phyloP scores from a whole-genome alignment of 1,140 invertebrate species.

The Drosophila erecta region DNA sequence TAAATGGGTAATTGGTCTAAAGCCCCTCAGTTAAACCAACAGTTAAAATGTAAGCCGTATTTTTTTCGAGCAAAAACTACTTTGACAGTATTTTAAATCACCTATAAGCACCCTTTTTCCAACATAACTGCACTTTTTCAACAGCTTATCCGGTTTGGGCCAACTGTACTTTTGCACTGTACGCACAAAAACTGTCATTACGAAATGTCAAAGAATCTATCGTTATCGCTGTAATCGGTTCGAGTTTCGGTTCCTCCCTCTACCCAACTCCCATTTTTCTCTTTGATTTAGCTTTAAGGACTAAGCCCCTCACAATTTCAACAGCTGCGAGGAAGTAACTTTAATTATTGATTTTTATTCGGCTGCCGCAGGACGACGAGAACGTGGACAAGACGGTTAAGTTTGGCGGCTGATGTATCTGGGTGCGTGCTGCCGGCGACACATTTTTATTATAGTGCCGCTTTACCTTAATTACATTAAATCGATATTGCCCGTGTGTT shows the following conservation, averaged over 20 bases:
- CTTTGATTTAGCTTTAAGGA: background rate
- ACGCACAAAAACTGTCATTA: background rate
- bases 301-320: conserved; percentile 6
- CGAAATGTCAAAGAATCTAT: background rate
- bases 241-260: background rate
- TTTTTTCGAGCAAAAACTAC: too few relatives aligned
- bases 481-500: conserved; percentile 39
- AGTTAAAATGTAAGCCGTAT: too few relatives aligned
- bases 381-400: conserved; percentile 5
- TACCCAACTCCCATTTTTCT: background rate
- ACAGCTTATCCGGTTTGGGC: background rate
- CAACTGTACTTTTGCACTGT: background rate
- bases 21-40: background rate
- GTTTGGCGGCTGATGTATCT: conserved; percentile 17
- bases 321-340: conserved; percentile 24
- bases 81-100: too few relatives aligned
- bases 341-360: conserved; percentile 57
- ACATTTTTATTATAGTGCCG: conserved; percentile 47
- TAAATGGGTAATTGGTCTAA: background rate
- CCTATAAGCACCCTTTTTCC: background rate
- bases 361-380: conserved; percentile 4
- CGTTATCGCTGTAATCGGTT: conserved; percentile 5
- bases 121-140: too few relatives aligned
- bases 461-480: conserved; percentile 51
- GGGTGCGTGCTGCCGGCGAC: conserved; percentile 25